Percentiles rank a stretch among this genome's conserved stretches.
These are phyloP conservation scores for Caprella mutica DNA, from an alignment of 2,888 invertebrate genomes.

Conservation along the genomic window DNA sequence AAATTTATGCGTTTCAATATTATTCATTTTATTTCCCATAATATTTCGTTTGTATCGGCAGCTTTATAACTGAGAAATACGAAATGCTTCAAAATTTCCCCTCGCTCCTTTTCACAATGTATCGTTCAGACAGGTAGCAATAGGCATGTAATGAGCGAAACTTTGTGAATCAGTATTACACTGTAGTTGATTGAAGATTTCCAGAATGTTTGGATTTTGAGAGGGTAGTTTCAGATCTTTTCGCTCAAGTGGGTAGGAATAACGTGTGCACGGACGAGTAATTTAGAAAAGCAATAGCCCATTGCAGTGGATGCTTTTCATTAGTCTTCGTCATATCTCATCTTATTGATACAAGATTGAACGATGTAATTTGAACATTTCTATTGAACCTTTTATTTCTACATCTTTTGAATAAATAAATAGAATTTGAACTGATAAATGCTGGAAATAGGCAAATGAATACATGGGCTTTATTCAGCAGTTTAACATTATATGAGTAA, in stretches of 20 bases:
- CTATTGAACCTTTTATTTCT: slow-evolving; percentile 8
- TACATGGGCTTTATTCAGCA: background rate
- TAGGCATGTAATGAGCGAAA: slow-evolving; percentile 6
- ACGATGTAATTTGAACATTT: slow-evolving; percentile 5
- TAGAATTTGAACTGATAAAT: slow-evolving; percentile 2
- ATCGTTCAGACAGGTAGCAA: slow-evolving; percentile 5
- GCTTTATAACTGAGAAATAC: no score
- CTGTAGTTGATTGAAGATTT: background rate
- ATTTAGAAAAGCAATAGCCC: slow-evolving; percentile 11
- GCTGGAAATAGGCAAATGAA: background rate
- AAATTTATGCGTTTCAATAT: slow-evolving; percentile 4
- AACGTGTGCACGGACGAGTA: background rate
- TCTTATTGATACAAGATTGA: no score
- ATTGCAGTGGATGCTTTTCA: no score
- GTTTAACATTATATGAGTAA: background rate
- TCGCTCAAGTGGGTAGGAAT: slow-evolving; percentile 7
- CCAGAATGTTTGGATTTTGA: background rate
- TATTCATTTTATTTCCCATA: background rate
- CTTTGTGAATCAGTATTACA: slow-evolving; percentile 4
- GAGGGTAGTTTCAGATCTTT: background rate
- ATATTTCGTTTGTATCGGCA: slow-evolving; percentile 7
- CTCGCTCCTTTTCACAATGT: background rate
- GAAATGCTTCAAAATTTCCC: no score
- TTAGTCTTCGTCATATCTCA: no score
- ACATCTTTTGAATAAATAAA: slow-evolving; percentile 13